Evolutionary conservation across 2,888 invertebrate genomes (phyloP).

Genomic region (Leptinotarsa juncta): DNA sequence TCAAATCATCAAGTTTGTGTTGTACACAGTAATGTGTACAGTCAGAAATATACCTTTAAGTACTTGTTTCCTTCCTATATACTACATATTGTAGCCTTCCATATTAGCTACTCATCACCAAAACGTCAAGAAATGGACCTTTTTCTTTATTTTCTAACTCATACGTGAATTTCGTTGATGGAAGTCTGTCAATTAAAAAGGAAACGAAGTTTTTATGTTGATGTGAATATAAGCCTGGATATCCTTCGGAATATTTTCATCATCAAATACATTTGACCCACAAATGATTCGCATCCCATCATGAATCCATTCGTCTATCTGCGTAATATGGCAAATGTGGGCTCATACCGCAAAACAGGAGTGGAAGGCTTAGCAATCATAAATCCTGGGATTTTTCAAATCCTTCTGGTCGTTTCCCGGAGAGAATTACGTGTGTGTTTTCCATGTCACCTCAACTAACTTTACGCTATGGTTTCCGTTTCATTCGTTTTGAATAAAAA

Average conservation of each 20-base stretch:
- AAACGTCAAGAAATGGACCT: too few relatives aligned
- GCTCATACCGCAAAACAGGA: constrained; percentile 29
- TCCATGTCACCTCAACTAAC: constrained; percentile 5
- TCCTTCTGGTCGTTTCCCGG: constrained; percentile 42
- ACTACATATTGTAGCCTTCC: too few relatives aligned
- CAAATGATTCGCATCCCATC: background rate
- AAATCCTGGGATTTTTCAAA: constrained; percentile 49
- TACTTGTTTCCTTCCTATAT: too few relatives aligned
- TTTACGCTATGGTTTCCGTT: constrained; percentile 16
- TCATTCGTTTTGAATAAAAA: constrained; percentile 28
- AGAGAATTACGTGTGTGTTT: constrained; percentile 21
- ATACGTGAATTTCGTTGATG: too few relatives aligned
- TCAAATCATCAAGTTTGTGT: too few relatives aligned
- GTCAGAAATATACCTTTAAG: too few relatives aligned
- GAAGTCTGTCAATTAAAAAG: too few relatives aligned
- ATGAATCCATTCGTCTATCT: constrained; percentile 22
- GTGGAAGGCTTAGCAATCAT: constrained; percentile 44
- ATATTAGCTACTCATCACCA: too few relatives aligned
- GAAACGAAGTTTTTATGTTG: too few relatives aligned
- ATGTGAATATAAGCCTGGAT: too few relatives aligned
- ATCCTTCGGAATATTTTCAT: background rate
- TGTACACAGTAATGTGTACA: too few relatives aligned
- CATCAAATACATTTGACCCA: background rate
- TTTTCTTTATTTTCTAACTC: too few relatives aligned
- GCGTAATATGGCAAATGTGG: constrained; percentile 30